phyloP scores from a whole-genome alignment of 1,140 invertebrate genomes.

The Drosophila nannoptera region DNA sequence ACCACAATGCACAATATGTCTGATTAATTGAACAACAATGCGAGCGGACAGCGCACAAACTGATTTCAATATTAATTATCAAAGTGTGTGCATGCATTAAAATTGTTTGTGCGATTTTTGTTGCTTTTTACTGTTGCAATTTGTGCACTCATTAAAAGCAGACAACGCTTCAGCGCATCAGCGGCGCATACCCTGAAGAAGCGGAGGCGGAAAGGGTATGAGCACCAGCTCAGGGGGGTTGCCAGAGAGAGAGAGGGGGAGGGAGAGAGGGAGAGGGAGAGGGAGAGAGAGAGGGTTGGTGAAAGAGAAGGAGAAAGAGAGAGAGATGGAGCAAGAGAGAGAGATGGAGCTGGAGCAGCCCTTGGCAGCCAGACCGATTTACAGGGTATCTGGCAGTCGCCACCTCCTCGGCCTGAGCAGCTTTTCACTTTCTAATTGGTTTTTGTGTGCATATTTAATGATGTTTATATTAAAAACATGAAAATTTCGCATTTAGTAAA shows the following conservation, averaged over 20 bases:
- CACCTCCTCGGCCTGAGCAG: background rate
- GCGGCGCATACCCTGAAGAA: background rate
- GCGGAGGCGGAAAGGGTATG: background rate
- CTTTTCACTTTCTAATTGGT: constrained; percentile 12
- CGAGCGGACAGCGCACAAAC: constrained; percentile 38
- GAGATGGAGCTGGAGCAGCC: background rate
- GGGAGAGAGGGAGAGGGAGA: background rate
- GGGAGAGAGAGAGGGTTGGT: background rate
- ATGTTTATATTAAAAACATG: constrained; percentile 43
- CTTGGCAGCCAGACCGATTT: background rate
- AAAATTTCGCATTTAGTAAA: constrained; percentile 36
- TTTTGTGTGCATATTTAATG: constrained; percentile 33
- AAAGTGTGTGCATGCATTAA: constrained; percentile 53
- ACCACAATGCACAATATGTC: constrained; percentile 34
- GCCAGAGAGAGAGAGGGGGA: background rate
- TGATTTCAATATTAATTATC: constrained; percentile 70
- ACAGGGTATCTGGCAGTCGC: background rate
- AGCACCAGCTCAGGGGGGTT: no score
- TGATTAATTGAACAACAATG: constrained; percentile 71
- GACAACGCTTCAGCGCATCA: constrained; percentile 16
- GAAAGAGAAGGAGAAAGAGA: background rate
- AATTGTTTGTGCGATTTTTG: constrained; percentile 35
- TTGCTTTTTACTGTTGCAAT: constrained; percentile 29
- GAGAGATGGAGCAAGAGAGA: background rate
- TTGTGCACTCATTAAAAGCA: constrained; percentile 60